phyloP scores from a whole-genome alignment of 2,888 invertebrate genomes.

The Drosophila subquinaria region DNA sequence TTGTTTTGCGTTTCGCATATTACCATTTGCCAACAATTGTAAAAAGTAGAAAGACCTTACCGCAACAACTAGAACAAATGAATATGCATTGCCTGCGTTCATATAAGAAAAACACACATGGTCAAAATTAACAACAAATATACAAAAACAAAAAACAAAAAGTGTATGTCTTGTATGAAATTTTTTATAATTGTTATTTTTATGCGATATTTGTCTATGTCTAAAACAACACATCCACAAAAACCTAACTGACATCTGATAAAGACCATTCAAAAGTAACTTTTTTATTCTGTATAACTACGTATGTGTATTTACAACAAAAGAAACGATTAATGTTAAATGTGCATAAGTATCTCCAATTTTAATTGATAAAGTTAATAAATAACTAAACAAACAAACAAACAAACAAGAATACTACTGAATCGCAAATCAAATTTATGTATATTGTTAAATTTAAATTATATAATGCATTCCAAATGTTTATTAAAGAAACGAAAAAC shows the following conservation, averaged over 20 bases:
- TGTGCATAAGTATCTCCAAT: constrained; percentile 76
- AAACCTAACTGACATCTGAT: constrained; percentile 52
- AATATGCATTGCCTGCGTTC: constrained; percentile 37
- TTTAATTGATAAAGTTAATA: constrained; percentile 59
- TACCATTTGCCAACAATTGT: constrained; percentile 44
- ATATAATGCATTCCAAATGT: constrained; percentile 79
- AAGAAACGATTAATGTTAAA: constrained; percentile 63
- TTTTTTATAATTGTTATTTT: constrained; percentile 80
- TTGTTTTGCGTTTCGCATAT: constrained; percentile 36
- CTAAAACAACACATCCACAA: constrained; percentile 35
- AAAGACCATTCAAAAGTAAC: constrained; percentile 57
- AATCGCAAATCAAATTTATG: constrained; percentile 59
- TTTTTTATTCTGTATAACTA: constrained; percentile 72
- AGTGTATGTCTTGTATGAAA: constrained; percentile 51
- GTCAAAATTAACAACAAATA: constrained; percentile 15
- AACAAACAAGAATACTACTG: constrained; percentile 44
- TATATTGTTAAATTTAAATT: constrained; percentile 66
- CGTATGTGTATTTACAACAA: constrained; percentile 64
- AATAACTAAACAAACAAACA: constrained; percentile 30
- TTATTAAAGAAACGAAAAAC: constrained; percentile 55
- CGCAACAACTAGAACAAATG: constrained; percentile 18
- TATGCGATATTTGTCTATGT: constrained; percentile 73
- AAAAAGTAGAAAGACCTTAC: constrained; percentile 38
- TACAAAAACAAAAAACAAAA: constrained; percentile 25
- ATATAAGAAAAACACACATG: constrained; percentile 25